Evolutionary conservation across 2,888 invertebrate species (phyloP).

Genomic region (Lasiommata megera): DNA sequence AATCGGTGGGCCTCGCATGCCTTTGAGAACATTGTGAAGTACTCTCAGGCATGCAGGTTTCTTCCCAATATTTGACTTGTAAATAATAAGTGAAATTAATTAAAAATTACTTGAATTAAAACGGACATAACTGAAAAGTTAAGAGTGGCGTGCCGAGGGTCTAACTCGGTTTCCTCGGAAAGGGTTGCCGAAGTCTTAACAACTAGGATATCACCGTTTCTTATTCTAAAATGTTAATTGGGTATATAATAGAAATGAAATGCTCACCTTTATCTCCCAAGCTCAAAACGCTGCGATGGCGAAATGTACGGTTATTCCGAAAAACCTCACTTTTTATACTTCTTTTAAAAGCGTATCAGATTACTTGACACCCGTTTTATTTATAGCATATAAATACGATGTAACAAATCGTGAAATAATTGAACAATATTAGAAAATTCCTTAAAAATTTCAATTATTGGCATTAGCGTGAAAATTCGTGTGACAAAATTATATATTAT

Average conservation of each 20-base stretch:
- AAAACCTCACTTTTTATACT: slow-evolving; percentile 15
- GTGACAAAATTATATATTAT: not conserved
- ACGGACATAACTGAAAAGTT: no score
- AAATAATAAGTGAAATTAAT: no score
- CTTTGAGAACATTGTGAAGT: no score
- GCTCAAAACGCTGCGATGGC: slow-evolving; percentile 10
- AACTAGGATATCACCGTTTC: no score
- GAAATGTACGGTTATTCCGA: not conserved
- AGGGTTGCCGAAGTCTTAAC: no score
- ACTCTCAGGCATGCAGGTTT: no score
- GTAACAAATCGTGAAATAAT: slow-evolving; percentile 16
- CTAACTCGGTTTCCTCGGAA: no score
- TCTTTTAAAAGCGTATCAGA: slow-evolving; percentile 8
- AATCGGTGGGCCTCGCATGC: no score
- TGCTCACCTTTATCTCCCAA: slow-evolving; percentile 15
- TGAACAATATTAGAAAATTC: slow-evolving; percentile 9
- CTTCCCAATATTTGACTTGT: no score
- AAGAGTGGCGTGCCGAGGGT: no score
- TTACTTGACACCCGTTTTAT: slow-evolving; percentile 22
- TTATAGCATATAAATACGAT: slow-evolving; percentile 27
- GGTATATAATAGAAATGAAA: not conserved
- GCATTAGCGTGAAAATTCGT: not conserved
- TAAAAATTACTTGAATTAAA: no score
- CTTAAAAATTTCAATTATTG: not conserved
- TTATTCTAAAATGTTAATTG: no score